Base-by-base conservation (phyloP, 2,113 vertebrate genomes). In the Syrmaticus mikado region DNA sequence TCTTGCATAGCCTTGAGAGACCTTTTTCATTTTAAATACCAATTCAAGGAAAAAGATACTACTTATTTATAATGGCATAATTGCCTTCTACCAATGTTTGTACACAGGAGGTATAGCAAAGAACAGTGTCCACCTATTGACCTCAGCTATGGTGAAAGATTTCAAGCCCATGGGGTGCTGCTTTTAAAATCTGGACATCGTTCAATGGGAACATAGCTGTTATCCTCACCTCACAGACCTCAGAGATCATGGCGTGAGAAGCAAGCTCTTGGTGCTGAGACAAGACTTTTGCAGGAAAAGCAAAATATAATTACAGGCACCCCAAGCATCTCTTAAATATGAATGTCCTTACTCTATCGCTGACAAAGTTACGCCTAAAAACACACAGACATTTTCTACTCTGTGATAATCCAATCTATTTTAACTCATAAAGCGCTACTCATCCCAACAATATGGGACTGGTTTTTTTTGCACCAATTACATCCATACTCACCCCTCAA, bases 21-120 rank as follows among this genome's bases (percentile, higher is more conserved):
- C 48, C 24, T 55, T 66, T 25, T 40, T 2, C 10, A 18, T 9
- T 65, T 78, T 73, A n/a, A 86, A 70, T 38, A 76, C 1, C 34
- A 70, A 24, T 78, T 82, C 38, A 68, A 64, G 32, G 38, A 32
- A 77, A 81, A 80, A 68, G 1, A 3, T 40, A 62, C 13, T 43
- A 22, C 8, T 72, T 70, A 70, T 67, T 48, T 45, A 41, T 50
- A 57, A 38, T 13, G 40, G 45, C 32, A 82, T 70, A 88, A 72
- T 8, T 46, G 41, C 17, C 17, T 70, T 28, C 61, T 61, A 9
- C 4, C 0, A 0, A 58, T 34, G 24, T 36, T 30, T 57, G n/a
- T 15, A 22, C 27, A 48, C 9, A 46, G 28, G 34, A 62, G 34
- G 46, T 48, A 50, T 14, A n/a, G 46, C 16, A 28, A 50, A 50